A percentile compares a stretch with the other conserved stretches of the same genome.
Evolutionary conservation across 2,113 vertebrate genomes (phyloP).

Genomic region (Cercocebus atys): DNA sequence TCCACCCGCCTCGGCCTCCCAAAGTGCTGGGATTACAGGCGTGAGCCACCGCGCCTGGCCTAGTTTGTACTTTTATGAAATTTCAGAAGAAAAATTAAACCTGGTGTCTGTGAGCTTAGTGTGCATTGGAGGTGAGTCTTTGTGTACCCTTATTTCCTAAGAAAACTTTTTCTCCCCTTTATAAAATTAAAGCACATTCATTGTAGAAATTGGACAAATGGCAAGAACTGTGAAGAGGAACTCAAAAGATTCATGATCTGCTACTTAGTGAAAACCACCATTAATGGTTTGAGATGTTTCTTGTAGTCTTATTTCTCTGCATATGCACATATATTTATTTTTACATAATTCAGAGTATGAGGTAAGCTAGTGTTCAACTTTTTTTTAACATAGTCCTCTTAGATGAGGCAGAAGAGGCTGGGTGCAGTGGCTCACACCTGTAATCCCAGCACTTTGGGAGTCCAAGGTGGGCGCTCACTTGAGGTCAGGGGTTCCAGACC

Average conservation of each 20-base stretch:
- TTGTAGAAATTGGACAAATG: conserved; percentile 7
- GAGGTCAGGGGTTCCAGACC: not conserved
- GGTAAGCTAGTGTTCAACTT: not conserved
- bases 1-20: too few relatives aligned
- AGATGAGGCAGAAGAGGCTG: not conserved
- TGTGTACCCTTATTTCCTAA: not conserved
- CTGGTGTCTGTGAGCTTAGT: not conserved
- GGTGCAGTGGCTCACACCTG: not conserved
- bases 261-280: not conserved
- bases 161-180: not conserved
- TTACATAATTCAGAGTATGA: not conserved
- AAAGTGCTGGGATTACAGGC: too few relatives aligned
- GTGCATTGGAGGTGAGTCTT: not conserved
- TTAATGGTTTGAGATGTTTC: not conserved
- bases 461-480: not conserved
- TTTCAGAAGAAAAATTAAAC: not conserved
- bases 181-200: not conserved
- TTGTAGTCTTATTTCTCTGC: not conserved
- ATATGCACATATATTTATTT: not conserved
- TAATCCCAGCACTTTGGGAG: not conserved
- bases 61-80: not conserved
- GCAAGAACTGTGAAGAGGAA: not conserved
- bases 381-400: not conserved
- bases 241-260: not conserved
- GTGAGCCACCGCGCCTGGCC: too few relatives aligned